Percentiles rank a stretch among this genome's conserved stretches.
phyloP scores from a whole-genome alignment of 64 coral and sea anemone genomes.

The Actinia equina region DNA sequence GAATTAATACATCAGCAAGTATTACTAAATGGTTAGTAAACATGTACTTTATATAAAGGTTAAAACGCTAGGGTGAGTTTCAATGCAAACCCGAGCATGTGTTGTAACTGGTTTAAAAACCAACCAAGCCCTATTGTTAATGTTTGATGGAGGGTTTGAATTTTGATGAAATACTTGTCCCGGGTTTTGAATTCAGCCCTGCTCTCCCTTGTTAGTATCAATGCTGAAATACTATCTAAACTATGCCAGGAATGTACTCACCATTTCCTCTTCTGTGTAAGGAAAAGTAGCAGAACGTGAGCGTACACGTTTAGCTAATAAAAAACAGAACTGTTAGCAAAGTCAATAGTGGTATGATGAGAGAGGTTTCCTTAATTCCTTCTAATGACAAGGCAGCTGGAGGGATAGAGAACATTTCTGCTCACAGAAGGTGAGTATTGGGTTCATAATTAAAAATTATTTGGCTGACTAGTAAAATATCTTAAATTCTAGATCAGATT shows the following conservation, averaged over 20 bases:
- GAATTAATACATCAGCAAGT: no score
- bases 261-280: constrained; percentile 80
- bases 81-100: no score
- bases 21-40: no score
- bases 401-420: not conserved
- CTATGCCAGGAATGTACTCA: constrained; percentile 29
- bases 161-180: no score
- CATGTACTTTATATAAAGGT: no score
- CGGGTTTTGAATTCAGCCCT: no score
- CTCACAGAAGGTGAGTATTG: no score
- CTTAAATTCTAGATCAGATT: no score
- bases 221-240: not conserved
- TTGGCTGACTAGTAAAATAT: not conserved
- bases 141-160: no score
- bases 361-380: not conserved
- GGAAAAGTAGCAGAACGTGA: constrained; percentile 85
- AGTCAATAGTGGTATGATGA: not conserved
- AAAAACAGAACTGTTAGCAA: constrained; percentile 25
- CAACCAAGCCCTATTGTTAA: no score
- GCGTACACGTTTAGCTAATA: constrained; percentile 66
- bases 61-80: no score
- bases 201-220: not conserved
- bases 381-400: not conserved
- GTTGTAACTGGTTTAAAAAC: no score
- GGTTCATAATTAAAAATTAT: not conserved